Conservation (phyloP, 2,888 invertebrate species). For the Pammene aurita region DNA sequence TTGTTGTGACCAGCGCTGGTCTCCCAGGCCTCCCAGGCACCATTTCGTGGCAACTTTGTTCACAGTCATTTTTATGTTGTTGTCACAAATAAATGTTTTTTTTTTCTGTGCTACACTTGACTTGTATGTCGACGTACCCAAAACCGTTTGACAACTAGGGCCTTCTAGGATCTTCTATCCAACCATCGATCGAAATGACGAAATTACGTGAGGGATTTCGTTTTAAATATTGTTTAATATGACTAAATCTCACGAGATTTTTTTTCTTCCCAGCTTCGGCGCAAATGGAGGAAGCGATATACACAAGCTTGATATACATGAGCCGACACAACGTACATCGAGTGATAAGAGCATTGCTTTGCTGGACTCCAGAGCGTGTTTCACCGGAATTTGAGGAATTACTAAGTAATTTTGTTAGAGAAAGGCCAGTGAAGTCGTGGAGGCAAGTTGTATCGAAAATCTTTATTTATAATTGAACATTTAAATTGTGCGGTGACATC, state of each 20-base stretch:
- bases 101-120: too few relatives aligned
- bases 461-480: slow-evolving; percentile 24
- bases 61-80: too few relatives aligned
- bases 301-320: slow-evolving; percentile 66
- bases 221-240: too few relatives aligned
- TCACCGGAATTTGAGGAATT: slow-evolving; percentile 59
- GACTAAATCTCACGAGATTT: neutral
- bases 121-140: too few relatives aligned
- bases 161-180: too few relatives aligned
- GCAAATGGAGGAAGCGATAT: slow-evolving; percentile 66
- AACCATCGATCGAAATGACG: too few relatives aligned
- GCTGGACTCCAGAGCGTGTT: slow-evolving; percentile 60
- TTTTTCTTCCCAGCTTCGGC: slow-evolving; percentile 62
- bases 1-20: too few relatives aligned
- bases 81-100: too few relatives aligned
- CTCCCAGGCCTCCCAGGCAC: too few relatives aligned
- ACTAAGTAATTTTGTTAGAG: slow-evolving; percentile 60
- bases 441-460: slow-evolving; percentile 54
- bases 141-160: too few relatives aligned
- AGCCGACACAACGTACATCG: slow-evolving; percentile 60
- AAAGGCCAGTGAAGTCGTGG: slow-evolving; percentile 64
- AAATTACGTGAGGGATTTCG: too few relatives aligned
- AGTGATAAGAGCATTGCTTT: slow-evolving; percentile 58
- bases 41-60: too few relatives aligned
- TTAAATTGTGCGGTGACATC: neutral